These are phyloP conservation scores for Tapirus indicus DNA, from an alignment of 2,797 vertebrate genomes.

Conservation along the genomic window DNA sequence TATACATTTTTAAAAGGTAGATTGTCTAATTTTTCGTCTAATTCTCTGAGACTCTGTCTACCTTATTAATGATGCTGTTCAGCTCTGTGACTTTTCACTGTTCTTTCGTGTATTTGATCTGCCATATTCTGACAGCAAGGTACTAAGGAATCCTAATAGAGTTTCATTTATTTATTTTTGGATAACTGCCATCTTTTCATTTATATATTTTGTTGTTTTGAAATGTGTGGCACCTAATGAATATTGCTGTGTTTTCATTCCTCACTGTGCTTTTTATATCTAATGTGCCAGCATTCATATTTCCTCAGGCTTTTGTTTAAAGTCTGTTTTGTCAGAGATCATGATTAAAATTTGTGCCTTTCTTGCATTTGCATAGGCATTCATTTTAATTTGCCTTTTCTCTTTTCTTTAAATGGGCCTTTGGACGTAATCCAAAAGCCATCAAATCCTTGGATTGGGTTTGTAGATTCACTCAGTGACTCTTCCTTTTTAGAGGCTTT, in stretches of 20 bases:
- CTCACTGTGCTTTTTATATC: background rate
- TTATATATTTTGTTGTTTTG: background rate
- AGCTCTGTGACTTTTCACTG: background rate
- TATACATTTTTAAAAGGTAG: background rate
- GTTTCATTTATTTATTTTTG: background rate
- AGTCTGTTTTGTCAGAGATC: background rate
- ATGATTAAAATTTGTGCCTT: background rate
- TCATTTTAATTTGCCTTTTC: background rate
- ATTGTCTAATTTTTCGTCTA: background rate
- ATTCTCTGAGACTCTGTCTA: background rate
- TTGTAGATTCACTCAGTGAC: background rate
- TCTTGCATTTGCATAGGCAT: background rate
- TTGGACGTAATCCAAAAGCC: background rate
- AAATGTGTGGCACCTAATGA: no score
- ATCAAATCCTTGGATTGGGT: background rate
- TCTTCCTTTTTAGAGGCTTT: background rate
- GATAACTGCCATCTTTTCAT: background rate
- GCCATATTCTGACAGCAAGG: background rate
- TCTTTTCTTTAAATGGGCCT: background rate
- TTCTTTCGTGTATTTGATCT: background rate
- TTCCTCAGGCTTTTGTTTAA: background rate
- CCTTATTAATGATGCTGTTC: background rate
- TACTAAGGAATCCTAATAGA: background rate
- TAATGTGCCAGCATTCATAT: background rate
- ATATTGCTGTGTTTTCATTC: background rate